A percentile compares a stretch with the other conserved stretches of the same genome.
phyloP scores from a whole-genome alignment of 2,888 invertebrate species.

The Hyalella azteca region DNA sequence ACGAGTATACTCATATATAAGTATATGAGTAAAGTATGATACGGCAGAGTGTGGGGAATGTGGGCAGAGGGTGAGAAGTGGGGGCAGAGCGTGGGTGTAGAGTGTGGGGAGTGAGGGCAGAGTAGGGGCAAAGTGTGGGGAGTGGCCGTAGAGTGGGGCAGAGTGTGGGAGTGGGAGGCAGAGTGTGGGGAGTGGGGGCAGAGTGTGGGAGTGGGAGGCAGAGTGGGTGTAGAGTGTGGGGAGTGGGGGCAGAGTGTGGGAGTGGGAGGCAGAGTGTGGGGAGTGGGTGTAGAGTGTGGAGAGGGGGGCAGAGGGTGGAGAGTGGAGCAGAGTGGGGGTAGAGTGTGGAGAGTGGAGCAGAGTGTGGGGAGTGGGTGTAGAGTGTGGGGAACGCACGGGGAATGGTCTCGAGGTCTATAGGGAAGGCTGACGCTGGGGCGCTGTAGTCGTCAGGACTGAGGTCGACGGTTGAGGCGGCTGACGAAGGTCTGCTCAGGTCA shows the following conservation, averaged over 20 bases:
- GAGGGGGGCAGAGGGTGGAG: not conserved
- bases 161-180: too few species aligned
- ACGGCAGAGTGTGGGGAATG: too few species aligned
- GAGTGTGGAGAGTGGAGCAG: not conserved
- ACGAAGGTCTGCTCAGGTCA: constrained; percentile 55
- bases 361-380: not conserved
- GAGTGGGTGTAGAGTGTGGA: not conserved
- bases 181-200: too few species aligned
- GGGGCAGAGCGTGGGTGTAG: too few species aligned
- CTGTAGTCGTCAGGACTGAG: constrained; percentile 56
- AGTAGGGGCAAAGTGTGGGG: too few species aligned
- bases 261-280: not conserved
- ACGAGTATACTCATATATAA: too few species aligned
- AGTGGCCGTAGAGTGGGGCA: too few species aligned
- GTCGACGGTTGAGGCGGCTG: constrained; percentile 56
- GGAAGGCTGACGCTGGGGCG: constrained; percentile 41
- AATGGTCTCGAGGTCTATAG: constrained; percentile 51
- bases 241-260: not conserved
- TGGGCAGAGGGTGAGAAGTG: too few species aligned
- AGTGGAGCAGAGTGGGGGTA: not conserved
- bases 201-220: too few species aligned
- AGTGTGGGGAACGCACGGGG: constrained; percentile 45
- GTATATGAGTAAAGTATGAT: too few species aligned
- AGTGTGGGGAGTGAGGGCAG: too few species aligned
- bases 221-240: too few species aligned